A percentile compares a stretch with the other conserved stretches of the same genome.
These are phyloP conservation scores for Urophycis tenuis DNA, from an alignment of 2,797 vertebrate species.

Conservation along the genomic window DNA sequence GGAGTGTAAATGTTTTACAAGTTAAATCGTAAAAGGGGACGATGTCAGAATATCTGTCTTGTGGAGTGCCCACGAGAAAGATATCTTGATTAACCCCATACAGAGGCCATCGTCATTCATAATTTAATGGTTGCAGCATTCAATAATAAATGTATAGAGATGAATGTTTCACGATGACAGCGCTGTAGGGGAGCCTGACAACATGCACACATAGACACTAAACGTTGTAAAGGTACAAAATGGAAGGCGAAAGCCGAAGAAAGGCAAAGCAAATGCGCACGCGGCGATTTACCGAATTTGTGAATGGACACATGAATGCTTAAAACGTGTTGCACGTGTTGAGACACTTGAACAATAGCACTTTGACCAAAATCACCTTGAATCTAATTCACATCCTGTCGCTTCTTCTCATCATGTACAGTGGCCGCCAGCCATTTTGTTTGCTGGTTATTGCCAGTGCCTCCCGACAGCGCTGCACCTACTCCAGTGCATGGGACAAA, in stretches of 20 bases:
- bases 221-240: slow-evolving; percentile 12
- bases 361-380: too few species aligned
- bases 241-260: not conserved
- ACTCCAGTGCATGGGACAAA: not conserved
- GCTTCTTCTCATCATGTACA: too few species aligned
- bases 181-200: slow-evolving; percentile 43
- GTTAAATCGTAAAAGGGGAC: not conserved
- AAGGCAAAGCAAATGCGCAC: not conserved
- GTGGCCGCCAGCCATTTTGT: not conserved
- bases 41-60: slow-evolving; percentile 32
- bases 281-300: not conserved
- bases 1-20: not conserved
- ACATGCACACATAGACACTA: slow-evolving; percentile 35
- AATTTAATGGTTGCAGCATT: slow-evolving; percentile 62
- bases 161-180: slow-evolving; percentile 55
- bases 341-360: not conserved
- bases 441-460: too few species aligned
- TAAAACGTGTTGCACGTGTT: not conserved
- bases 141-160: slow-evolving; percentile 65
- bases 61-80: slow-evolving; percentile 12
- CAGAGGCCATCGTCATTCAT: slow-evolving; percentile 63
- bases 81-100: slow-evolving; percentile 65
- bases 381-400: not conserved
- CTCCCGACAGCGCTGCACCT: not conserved
- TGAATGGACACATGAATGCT: not conserved